phyloP scores from a whole-genome alignment of 1,140 invertebrate genomes.

The Drosophila sp. region DNA sequence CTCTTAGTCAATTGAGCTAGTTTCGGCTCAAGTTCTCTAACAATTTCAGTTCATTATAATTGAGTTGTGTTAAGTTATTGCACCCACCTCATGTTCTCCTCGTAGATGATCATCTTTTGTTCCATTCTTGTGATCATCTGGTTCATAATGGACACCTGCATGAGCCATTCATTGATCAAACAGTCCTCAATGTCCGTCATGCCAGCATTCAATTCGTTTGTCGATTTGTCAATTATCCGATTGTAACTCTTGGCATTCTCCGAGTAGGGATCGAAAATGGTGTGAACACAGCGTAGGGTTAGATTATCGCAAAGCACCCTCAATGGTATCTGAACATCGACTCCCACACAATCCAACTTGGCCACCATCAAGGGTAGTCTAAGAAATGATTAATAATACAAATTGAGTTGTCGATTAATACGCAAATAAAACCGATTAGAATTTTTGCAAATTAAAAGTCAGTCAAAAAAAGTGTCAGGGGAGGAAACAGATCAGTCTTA shows the following conservation, averaged over 20 bases:
- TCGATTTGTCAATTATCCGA: neutral
- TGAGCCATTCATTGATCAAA: constrained; percentile 61
- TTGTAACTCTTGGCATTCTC: constrained; percentile 57
- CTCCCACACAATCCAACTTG: constrained; percentile 39
- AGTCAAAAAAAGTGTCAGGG: too few species aligned
- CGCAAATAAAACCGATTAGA: neutral
- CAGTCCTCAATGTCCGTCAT: constrained; percentile 61
- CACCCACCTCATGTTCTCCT: constrained; percentile 39
- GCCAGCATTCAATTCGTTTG: constrained; percentile 50
- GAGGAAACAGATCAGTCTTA: constrained; percentile 16
- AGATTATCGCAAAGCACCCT: constrained; percentile 65
- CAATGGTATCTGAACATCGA: constrained; percentile 57
- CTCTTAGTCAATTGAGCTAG: neutral
- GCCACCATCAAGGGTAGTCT: constrained; percentile 60
- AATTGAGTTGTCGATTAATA: neutral
- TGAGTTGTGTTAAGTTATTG: neutral
- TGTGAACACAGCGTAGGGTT: constrained; percentile 62
- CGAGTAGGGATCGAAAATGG: constrained; percentile 65
- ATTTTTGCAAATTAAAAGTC: too few species aligned
- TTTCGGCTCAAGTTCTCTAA: neutral
- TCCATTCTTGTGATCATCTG: constrained; percentile 45
- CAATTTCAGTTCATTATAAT: neutral
- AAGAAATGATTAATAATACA: too few species aligned
- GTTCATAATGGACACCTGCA: constrained; percentile 54
- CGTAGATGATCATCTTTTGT: constrained; percentile 28